phyloP scores from a whole-genome alignment of 2,797 vertebrate species.

The Typhlichthys eigenmanni region DNA sequence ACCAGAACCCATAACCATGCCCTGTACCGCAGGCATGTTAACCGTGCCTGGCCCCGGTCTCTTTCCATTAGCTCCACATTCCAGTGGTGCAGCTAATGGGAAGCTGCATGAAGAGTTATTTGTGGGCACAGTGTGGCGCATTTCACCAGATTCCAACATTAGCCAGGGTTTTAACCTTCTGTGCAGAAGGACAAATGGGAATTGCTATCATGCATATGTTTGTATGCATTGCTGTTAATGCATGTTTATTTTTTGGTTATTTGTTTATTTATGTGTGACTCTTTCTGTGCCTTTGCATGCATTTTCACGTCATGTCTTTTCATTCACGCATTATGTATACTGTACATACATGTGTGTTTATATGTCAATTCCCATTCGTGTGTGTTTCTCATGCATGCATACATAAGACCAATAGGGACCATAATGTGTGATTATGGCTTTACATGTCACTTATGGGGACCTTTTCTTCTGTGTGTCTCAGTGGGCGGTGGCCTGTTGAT shows the following conservation, averaged over 20 bases:
- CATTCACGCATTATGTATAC: no score
- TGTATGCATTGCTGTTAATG: slow-evolving; percentile 13
- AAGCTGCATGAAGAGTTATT: slow-evolving; percentile 70
- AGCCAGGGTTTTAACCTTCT: slow-evolving; percentile 53
- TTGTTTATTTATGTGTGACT: no score
- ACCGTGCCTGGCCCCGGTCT: slow-evolving; percentile 65
- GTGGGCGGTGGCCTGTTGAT: slow-evolving; percentile 62
- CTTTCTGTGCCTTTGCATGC: no score
- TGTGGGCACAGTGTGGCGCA: slow-evolving; percentile 65
- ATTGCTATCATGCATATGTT: slow-evolving; percentile 20
- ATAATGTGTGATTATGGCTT: slow-evolving; percentile 8
- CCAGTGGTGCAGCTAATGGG: slow-evolving; percentile 70
- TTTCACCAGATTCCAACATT: slow-evolving; percentile 71
- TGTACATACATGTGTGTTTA: no score
- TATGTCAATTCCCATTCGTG: no score
- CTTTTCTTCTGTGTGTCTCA: slow-evolving; percentile 27
- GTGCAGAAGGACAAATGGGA: slow-evolving; percentile 28
- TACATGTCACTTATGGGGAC: slow-evolving; percentile 39
- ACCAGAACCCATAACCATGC: slow-evolving; percentile 55
- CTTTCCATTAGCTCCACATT: slow-evolving; percentile 72
- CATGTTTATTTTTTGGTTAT: neutral
- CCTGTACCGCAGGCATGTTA: slow-evolving; percentile 72
- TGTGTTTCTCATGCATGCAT: no score
- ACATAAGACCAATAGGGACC: no score
- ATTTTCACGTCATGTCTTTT: no score